Conservation (phyloP, 1,140 invertebrate species). For the Drosophila tani region DNA sequence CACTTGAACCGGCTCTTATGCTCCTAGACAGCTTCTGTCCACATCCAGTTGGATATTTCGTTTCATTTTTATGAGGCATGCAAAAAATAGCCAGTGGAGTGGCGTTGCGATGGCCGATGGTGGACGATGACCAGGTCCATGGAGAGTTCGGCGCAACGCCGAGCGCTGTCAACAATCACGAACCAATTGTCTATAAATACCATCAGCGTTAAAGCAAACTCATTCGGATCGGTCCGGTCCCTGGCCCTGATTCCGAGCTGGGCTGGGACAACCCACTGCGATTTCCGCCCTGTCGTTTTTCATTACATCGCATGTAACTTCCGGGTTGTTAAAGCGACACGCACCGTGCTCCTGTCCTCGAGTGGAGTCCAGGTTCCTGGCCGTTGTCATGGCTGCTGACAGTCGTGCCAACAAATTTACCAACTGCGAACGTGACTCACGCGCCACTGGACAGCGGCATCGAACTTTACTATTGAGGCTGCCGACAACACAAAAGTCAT, state of each 20-base stretch:
- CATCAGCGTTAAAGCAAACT: slow-evolving; percentile 75
- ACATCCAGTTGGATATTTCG: slow-evolving; percentile 61
- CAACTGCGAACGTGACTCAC: slow-evolving; percentile 10
- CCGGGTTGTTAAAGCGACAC: slow-evolving; percentile 83
- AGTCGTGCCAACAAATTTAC: slow-evolving; percentile 66
- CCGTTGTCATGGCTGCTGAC: slow-evolving; percentile 75
- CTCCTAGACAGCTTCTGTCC: slow-evolving; percentile 4
- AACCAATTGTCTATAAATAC: slow-evolving; percentile 84
- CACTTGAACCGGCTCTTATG: slow-evolving; percentile 24
- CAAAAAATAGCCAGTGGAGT: slow-evolving; percentile 69
- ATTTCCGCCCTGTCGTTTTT: slow-evolving; percentile 81
- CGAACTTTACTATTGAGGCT: not conserved
- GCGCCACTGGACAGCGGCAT: not conserved
- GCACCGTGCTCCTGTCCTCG: slow-evolving; percentile 62
- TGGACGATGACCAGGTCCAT: slow-evolving; percentile 32
- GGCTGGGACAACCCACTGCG: slow-evolving; percentile 43
- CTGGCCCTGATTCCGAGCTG: slow-evolving; percentile 26
- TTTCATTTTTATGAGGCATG: slow-evolving; percentile 74
- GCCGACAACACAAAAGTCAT: not conserved
- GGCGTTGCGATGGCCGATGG: slow-evolving; percentile 18
- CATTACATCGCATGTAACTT: slow-evolving; percentile 83
- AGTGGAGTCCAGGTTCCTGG: slow-evolving; percentile 19
- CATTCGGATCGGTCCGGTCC: slow-evolving; percentile 53
- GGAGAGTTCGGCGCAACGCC: slow-evolving; percentile 58
- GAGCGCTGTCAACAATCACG: slow-evolving; percentile 81